A percentile compares a stretch with the other conserved stretches of the same genome.
Evolutionary conservation across 2,888 invertebrate genomes (phyloP).

Genomic region (Drosophila anomalata): DNA sequence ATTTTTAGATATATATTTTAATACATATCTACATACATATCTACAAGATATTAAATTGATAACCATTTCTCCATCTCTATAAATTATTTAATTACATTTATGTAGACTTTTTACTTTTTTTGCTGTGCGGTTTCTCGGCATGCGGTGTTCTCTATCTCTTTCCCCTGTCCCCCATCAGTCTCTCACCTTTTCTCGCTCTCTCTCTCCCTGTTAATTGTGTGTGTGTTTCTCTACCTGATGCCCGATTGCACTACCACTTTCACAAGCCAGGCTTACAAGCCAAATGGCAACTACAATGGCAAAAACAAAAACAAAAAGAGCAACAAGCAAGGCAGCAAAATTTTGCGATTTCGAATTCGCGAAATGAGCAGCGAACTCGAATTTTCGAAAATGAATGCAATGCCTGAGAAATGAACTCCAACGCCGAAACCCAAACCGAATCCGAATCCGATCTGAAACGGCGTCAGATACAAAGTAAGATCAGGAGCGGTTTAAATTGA

Average conservation of each 20-base stretch:
- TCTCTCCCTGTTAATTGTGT: slow-evolving; percentile 22
- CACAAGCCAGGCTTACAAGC: slow-evolving; percentile 48
- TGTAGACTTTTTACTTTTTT: slow-evolving; percentile 3
- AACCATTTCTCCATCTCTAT: background rate
- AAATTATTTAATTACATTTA: background rate
- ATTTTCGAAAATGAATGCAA: slow-evolving; percentile 75
- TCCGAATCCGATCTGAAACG: slow-evolving; percentile 45
- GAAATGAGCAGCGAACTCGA: slow-evolving; percentile 50
- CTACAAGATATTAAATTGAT: background rate
- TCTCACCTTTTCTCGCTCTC: slow-evolving; percentile 1
- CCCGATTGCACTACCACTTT: slow-evolving; percentile 75
- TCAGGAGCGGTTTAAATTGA: slow-evolving; percentile 26
- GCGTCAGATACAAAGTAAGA: slow-evolving; percentile 39
- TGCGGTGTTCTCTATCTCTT: slow-evolving; percentile 31
- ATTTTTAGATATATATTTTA: background rate
- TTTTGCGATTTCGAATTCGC: slow-evolving; percentile 40
- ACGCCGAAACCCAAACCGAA: background rate
- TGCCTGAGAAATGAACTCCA: slow-evolving; percentile 64
- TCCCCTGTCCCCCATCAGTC: slow-evolving; percentile 8
- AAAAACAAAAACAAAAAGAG: slow-evolving; percentile 41
- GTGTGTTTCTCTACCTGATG: slow-evolving; percentile 68
- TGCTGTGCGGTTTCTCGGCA: slow-evolving; percentile 20
- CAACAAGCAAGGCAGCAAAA: slow-evolving; percentile 35
- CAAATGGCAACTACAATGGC: slow-evolving; percentile 28
- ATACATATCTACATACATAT: too few species aligned